phyloP scores from a whole-genome alignment of 2,797 vertebrate genomes.

The Gallinago nigripennis region DNA sequence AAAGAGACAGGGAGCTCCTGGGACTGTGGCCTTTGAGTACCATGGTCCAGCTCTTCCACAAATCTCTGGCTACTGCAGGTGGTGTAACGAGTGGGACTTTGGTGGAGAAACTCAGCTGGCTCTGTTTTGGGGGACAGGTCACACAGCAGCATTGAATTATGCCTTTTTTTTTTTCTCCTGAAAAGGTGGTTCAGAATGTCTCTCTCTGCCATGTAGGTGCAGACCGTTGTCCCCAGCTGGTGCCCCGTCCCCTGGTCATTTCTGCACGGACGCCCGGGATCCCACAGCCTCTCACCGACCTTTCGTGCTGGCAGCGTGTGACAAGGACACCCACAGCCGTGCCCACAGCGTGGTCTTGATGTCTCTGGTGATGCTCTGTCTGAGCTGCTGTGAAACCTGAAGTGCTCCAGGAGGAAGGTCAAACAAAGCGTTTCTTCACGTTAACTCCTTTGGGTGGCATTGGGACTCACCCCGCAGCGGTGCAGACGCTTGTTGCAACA shows the following conservation, averaged over 20 bases:
- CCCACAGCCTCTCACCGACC: rapidly evolving
- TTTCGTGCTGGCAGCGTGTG: not conserved
- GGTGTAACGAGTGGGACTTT: rapidly evolving
- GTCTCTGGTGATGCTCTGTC: not conserved
- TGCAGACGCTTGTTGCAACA: not conserved
- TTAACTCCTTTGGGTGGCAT: not conserved
- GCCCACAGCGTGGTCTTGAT: rapidly evolving
- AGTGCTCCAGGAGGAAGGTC: not conserved
- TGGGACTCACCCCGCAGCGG: not conserved
- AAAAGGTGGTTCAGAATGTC: rapidly evolving
- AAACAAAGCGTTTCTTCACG: not conserved
- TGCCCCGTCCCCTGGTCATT: not conserved
- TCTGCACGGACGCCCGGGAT: too few relatives aligned
- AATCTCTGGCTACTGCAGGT: not conserved
- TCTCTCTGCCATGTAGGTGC: not conserved
- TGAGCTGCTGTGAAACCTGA: not conserved
- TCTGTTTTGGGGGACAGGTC: not conserved
- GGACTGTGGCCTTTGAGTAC: not conserved
- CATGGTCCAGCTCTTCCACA: not conserved
- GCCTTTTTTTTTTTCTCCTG: not conserved
- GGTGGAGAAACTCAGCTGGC: not conserved
- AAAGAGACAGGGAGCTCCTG: not conserved
- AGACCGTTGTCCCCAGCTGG: too few relatives aligned
- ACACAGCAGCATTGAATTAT: not conserved
- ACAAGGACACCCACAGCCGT: rapidly evolving